Evolutionary conservation across 2,888 invertebrate genomes (phyloP).

Genomic region (Cryptocheilus praepositus): DNA sequence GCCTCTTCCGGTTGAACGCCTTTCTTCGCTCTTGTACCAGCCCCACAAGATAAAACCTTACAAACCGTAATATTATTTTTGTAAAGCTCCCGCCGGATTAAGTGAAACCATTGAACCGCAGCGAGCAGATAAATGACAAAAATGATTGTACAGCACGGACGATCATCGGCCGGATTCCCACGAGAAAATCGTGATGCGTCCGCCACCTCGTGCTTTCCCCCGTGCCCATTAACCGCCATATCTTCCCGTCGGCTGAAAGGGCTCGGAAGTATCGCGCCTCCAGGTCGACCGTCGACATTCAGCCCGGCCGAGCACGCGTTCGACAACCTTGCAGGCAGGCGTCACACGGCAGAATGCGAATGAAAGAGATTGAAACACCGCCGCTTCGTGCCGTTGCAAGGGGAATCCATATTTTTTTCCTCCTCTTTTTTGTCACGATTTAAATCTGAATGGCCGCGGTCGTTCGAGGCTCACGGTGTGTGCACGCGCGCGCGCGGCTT

Average conservation of each 20-base stretch:
- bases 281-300: not conserved
- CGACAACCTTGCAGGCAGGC: constrained; percentile 25
- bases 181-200: constrained; percentile 14
- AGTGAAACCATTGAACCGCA: too few relatives aligned
- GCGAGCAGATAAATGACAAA: too few relatives aligned
- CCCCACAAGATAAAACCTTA: too few relatives aligned
- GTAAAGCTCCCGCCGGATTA: too few relatives aligned
- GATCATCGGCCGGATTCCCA: not conserved
- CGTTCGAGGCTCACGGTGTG: constrained; percentile 49
- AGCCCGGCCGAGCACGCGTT: not conserved
- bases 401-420: constrained; percentile 59
- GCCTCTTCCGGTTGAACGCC: too few relatives aligned
- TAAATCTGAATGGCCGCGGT: constrained; percentile 73
- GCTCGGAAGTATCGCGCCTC: not conserved
- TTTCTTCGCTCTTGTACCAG: too few relatives aligned
- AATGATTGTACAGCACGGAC: constrained; percentile 3
- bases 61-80: too few relatives aligned
- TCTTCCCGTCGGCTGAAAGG: too few relatives aligned
- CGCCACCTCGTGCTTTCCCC: too few relatives aligned
- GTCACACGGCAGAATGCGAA: constrained; percentile 32
- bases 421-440: constrained; percentile 63
- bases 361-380: constrained; percentile 66
- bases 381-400: constrained; percentile 66
- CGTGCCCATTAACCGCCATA: too few relatives aligned
- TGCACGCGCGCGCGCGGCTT: constrained; percentile 41